These are phyloP conservation scores for Drosophila mimica DNA, from an alignment of 2,888 invertebrate species.

Conservation along the genomic window DNA sequence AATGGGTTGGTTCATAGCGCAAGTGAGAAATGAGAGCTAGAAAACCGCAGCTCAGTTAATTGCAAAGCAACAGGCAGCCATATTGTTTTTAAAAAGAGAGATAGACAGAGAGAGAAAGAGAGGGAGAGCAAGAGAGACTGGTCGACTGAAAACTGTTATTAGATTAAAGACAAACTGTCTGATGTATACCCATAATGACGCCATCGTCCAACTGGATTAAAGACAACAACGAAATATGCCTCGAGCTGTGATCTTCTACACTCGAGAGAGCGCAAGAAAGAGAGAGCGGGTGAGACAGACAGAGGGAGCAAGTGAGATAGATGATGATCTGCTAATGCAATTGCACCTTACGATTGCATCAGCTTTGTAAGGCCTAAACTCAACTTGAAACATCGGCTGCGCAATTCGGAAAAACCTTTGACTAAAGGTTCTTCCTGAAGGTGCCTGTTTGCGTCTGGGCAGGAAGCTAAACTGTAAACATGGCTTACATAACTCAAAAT, in stretches of 20 bases:
- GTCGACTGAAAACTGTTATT: neutral
- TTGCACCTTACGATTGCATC: conserved; percentile 65
- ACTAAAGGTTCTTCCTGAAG: conserved; percentile 5
- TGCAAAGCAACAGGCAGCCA: conserved; percentile 4
- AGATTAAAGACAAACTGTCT: conserved; percentile 33
- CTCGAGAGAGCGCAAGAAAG: conserved; percentile 12
- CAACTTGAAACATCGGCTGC: conserved; percentile 42
- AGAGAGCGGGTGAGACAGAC: neutral
- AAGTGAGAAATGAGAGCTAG: conserved; percentile 17
- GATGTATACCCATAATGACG: conserved; percentile 34
- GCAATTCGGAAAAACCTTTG: conserved; percentile 69
- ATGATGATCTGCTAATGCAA: conserved; percentile 36
- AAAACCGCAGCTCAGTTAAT: conserved; percentile 13
- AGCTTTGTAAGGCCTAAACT: conserved; percentile 40
- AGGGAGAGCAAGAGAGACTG: neutral
- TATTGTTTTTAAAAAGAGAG: neutral
- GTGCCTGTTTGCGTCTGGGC: conserved; percentile 11
- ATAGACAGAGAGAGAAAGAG: neutral
- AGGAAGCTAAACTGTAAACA: conserved; percentile 9
- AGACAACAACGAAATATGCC: conserved; percentile 27
- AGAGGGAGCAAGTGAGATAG: neutral
- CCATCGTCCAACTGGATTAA: conserved; percentile 7
- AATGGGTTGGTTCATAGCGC: conserved; percentile 46
- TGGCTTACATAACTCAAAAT: neutral
- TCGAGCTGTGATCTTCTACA: conserved; percentile 14